Evolutionary conservation across 2,888 invertebrate species (phyloP).

Genomic region (Epirrhoe tristata): DNA sequence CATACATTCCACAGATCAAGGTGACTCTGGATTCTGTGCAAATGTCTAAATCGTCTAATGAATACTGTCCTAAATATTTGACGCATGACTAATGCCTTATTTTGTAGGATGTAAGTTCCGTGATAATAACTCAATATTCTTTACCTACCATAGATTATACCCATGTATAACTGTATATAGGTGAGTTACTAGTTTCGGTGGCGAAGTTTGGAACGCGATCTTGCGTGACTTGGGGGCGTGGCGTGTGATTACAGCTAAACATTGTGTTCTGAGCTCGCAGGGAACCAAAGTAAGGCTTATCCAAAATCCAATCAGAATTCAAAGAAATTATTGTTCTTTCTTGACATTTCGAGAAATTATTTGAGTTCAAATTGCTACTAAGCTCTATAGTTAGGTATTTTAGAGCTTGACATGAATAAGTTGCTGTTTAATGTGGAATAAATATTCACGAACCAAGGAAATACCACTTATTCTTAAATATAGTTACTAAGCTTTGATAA

Average conservation of each 20-base stretch:
- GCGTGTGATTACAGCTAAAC: slow-evolving; percentile 80
- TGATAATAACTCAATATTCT: slow-evolving; percentile 18
- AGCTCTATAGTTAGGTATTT: background rate
- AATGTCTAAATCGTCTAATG: too few species aligned
- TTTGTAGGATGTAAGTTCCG: background rate
- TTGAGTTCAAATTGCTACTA: slow-evolving; percentile 3
- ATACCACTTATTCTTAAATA: too few species aligned
- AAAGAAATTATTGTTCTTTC: slow-evolving; percentile 33
- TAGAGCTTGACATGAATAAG: too few species aligned
- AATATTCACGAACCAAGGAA: too few species aligned
- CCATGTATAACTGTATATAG: slow-evolving; percentile 11
- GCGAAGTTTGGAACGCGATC: slow-evolving; percentile 72
- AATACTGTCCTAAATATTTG: too few species aligned
- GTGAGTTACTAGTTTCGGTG: slow-evolving; percentile 32
- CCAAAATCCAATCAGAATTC: slow-evolving; percentile 38
- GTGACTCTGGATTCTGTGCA: too few species aligned
- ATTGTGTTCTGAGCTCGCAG: slow-evolving; percentile 58
- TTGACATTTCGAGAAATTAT: slow-evolving; percentile 32
- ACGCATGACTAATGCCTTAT: too few species aligned
- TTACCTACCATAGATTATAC: background rate
- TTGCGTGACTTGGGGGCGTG: slow-evolving; percentile 81
- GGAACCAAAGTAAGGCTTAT: slow-evolving; percentile 29
- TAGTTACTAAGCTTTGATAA: too few species aligned
- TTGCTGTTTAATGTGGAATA: too few species aligned
- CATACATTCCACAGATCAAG: too few species aligned